Conservation (phyloP, 2,888 invertebrate species). For the Acanthosoma haemorrhoidale region DNA sequence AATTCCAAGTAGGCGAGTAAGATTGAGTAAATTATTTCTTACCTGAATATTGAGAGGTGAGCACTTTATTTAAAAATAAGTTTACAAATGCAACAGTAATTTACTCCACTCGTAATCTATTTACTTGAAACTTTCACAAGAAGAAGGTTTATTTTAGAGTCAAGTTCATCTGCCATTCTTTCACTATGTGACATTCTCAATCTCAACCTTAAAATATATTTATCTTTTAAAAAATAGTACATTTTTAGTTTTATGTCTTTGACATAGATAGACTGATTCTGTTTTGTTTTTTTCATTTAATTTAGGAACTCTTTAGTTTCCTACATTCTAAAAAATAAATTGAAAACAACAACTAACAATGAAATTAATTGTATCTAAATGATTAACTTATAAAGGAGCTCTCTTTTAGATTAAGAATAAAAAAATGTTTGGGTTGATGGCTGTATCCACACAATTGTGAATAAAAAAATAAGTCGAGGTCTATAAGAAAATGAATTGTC, state of each 20-base stretch:
- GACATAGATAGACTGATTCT: background rate
- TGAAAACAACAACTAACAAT: background rate
- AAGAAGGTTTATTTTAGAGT: conserved; percentile 12
- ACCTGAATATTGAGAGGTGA: no score
- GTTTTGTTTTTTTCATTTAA: background rate
- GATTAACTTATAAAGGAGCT: background rate
- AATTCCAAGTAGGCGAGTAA: no score
- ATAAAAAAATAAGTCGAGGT: background rate
- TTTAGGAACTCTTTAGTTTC: no score
- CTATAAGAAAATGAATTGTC: no score
- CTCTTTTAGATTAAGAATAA: background rate
- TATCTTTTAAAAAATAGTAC: background rate
- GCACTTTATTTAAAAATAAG: no score
- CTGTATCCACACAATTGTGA: background rate
- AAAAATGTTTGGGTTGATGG: background rate
- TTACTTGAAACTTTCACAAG: conserved; percentile 22
- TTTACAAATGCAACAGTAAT: no score
- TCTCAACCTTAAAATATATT: background rate
- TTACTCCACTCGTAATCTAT: background rate
- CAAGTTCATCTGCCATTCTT: conserved; percentile 10
- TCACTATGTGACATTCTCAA: background rate
- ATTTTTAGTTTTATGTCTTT: background rate
- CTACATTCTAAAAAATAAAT: no score
- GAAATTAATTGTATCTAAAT: background rate
- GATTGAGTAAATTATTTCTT: no score